phyloP scores from a whole-genome alignment of 92 coral and sea anemone genomes.

The Phenganax subtilis region DNA sequence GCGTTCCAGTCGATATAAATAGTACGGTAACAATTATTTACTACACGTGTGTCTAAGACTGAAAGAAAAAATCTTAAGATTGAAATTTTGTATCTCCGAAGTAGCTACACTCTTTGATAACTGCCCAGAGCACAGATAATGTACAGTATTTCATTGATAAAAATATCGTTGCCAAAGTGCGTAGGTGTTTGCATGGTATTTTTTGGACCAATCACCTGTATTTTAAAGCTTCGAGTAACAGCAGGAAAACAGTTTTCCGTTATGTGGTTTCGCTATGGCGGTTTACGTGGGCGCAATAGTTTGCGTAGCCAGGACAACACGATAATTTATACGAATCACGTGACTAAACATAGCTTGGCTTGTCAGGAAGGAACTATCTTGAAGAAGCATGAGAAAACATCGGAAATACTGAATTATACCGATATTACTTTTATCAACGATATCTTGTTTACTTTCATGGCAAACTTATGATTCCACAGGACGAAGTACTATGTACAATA shows the following conservation, averaged over 20 bases:
- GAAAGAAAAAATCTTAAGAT: too few relatives aligned
- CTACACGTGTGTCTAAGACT: too few relatives aligned
- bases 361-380: neutral
- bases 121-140: too few relatives aligned
- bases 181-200: too few relatives aligned
- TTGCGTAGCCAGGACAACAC: conserved; percentile 24
- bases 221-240: too few relatives aligned
- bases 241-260: neutral
- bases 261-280: neutral
- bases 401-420: neutral
- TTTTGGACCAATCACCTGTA: too few relatives aligned
- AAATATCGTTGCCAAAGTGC: too few relatives aligned
- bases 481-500: conserved; percentile 9
- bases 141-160: too few relatives aligned
- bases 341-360: neutral
- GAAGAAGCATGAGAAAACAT: neutral
- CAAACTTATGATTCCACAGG: conserved; percentile 1
- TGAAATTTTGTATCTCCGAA: too few relatives aligned
- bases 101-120: too few relatives aligned
- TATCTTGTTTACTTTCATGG: neutral
- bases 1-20: too few relatives aligned
- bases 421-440: neutral
- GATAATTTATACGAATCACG: conserved; percentile 28
- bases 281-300: conserved; percentile 15
- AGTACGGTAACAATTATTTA: too few relatives aligned